Percentiles rank a stretch among this genome's conserved stretches.
phyloP scores from a whole-genome alignment of 2,797 vertebrate species.

The Rhinophrynus dorsalis region DNA sequence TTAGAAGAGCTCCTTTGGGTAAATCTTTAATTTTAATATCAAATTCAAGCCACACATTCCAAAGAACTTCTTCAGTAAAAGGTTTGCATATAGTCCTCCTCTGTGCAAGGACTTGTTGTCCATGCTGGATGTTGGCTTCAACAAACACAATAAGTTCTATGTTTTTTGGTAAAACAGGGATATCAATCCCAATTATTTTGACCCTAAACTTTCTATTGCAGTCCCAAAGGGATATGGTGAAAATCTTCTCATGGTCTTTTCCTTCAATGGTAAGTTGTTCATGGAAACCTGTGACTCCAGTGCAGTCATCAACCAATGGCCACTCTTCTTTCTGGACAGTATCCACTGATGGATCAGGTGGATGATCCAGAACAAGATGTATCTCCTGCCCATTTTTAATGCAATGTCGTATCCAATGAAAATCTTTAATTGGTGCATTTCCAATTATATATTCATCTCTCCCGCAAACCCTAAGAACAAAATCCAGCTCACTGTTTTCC shows the following conservation, averaged over 20 bases:
- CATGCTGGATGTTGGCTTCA: slow-evolving; percentile 94
- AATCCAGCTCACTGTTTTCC: slow-evolving; percentile 79
- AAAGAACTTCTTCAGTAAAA: slow-evolving; percentile 92
- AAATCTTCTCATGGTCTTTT: slow-evolving; percentile 93
- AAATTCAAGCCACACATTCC: slow-evolving; percentile 96
- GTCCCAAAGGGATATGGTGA: slow-evolving; percentile 97
- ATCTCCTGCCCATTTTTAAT: slow-evolving; percentile 93
- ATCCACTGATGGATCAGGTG: slow-evolving; percentile 80
- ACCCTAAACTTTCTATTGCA: slow-evolving; percentile 93
- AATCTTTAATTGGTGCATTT: slow-evolving; percentile 84
- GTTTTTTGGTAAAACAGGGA: slow-evolving; percentile 85
- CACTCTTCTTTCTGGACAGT: slow-evolving; percentile 92
- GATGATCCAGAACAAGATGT: slow-evolving; percentile 84
- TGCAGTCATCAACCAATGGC: slow-evolving; percentile 95
- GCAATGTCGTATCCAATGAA: slow-evolving; percentile 93
- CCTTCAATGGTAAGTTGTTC: slow-evolving; percentile 92
- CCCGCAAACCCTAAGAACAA: slow-evolving; percentile 90
- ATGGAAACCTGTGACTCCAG: slow-evolving; percentile 90
- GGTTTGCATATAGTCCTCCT: slow-evolving; percentile 85
- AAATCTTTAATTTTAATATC: slow-evolving; percentile 93
- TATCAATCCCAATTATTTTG: slow-evolving; percentile 92
- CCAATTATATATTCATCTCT: slow-evolving; percentile 92
- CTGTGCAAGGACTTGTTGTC: slow-evolving; percentile 92
- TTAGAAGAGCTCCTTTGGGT: slow-evolving; percentile 91
- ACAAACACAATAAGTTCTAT: slow-evolving; percentile 88